Conservation (phyloP, 2,113 vertebrate genomes). For the Pollachius pollachius region DNA sequence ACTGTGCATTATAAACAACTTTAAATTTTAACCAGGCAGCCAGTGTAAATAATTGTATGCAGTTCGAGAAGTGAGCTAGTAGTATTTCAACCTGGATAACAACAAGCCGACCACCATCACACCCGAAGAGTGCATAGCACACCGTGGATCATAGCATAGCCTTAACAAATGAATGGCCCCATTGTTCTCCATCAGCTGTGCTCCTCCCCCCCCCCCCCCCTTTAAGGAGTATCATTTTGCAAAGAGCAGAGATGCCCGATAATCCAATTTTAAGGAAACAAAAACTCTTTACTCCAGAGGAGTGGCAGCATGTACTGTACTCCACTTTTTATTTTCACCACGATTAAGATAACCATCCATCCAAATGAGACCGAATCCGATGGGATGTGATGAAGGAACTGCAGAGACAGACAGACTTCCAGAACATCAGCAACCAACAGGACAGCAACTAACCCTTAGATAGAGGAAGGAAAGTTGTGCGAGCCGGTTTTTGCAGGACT, state of each 20-base stretch:
- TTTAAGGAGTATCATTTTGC: conserved; percentile 29
- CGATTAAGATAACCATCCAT: conserved; percentile 31
- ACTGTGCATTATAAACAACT: too few species aligned
- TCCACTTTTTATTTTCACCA: conserved; percentile 35
- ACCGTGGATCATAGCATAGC: neutral
- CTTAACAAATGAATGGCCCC: conserved; percentile 18
- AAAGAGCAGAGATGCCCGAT: conserved; percentile 31
- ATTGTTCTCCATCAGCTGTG: conserved; percentile 8
- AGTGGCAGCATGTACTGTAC: conserved; percentile 1
- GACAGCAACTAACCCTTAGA: conserved; percentile 19
- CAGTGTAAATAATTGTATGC: too few species aligned
- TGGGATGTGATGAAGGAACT: conserved; percentile 32
- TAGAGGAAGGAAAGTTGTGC: conserved; percentile 38
- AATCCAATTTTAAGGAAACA: conserved; percentile 34
- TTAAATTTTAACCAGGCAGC: too few species aligned
- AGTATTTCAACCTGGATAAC: conserved; percentile 4
- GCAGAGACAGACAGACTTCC: conserved; percentile 33
- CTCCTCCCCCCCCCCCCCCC: neutral
- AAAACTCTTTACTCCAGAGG: conserved; percentile 18
- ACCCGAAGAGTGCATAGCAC: neutral
- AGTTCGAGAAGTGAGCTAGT: neutral
- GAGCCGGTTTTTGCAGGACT: conserved; percentile 21
- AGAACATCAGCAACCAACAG: conserved; percentile 8
- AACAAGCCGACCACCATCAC: neutral
- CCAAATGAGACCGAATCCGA: conserved; percentile 2